A percentile compares a stretch with the other conserved stretches of the same genome.
phyloP scores from a whole-genome alignment of 2,888 invertebrate genomes.

The Clistopyga incitator region DNA sequence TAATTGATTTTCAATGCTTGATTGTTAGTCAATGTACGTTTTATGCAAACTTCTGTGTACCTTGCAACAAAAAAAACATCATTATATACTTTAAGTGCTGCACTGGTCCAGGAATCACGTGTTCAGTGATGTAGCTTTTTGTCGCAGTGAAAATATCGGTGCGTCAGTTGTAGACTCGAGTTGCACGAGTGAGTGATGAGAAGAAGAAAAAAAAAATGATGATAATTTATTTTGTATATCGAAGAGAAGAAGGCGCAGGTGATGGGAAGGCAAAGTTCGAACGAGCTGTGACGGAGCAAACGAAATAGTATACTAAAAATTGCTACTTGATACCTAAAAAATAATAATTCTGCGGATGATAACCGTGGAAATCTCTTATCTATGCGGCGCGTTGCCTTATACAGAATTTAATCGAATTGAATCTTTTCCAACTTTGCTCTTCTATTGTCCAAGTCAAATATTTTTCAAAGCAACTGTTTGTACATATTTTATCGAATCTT shows the following conservation, averaged over 20 bases:
- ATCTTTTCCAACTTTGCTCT: slow-evolving; percentile 48
- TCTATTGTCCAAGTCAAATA: slow-evolving; percentile 38
- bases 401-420: slow-evolving; percentile 24
- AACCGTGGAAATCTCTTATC: slow-evolving; percentile 6
- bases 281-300: background rate
- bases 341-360: slow-evolving; percentile 18
- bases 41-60: slow-evolving; percentile 33
- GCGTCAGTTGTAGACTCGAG: background rate
- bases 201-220: slow-evolving; percentile 20
- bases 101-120: background rate
- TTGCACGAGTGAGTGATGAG: background rate
- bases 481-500: slow-evolving; percentile 51
- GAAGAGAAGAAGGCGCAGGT: slow-evolving; percentile 4
- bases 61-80: slow-evolving; percentile 7
- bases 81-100: slow-evolving; percentile 16
- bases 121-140: background rate
- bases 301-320: slow-evolving; percentile 45
- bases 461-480: slow-evolving; percentile 58
- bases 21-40: slow-evolving; percentile 24
- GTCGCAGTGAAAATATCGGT: background rate
- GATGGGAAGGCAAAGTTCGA: slow-evolving; percentile 30
- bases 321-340: slow-evolving; percentile 65
- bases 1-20: slow-evolving; percentile 20
- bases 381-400: slow-evolving; percentile 3
- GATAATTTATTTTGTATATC: slow-evolving; percentile 66